A percentile compares a stretch with the other conserved stretches of the same genome.
Evolutionary conservation across 2,797 vertebrate genomes (phyloP).

Genomic region (Acropternis orthonyx): DNA sequence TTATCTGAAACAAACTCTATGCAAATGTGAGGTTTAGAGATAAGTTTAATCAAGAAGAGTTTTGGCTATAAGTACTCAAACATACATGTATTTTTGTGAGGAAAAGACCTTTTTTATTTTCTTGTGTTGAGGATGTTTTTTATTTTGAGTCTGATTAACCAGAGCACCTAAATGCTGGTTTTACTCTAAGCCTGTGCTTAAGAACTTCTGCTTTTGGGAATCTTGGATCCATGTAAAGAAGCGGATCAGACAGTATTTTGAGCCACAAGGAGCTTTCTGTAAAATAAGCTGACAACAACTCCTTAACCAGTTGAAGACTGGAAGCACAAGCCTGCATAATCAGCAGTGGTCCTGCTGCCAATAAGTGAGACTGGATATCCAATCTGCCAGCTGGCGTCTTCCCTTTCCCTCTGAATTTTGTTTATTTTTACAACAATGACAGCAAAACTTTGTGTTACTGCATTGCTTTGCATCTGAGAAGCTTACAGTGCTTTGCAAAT

Average conservation of each 20-base stretch:
- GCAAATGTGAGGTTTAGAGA: not conserved
- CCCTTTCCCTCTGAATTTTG: constrained; percentile 29
- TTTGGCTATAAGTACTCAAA: not conserved
- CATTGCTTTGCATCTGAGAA: not conserved
- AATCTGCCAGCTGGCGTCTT: constrained; percentile 45
- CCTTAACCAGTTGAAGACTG: constrained; percentile 56
- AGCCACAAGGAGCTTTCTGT: constrained; percentile 24
- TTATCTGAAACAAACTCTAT: not conserved
- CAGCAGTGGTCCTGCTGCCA: constrained; percentile 6
- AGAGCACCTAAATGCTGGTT: not conserved
- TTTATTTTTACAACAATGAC: constrained; percentile 40
- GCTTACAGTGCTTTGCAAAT: not conserved
- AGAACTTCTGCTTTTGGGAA: constrained; percentile 20
- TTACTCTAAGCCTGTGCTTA: constrained; percentile 8
- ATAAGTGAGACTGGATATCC: constrained; percentile 6
- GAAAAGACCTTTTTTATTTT: not conserved
- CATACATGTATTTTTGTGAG: not conserved
- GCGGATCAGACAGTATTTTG: constrained; percentile 44
- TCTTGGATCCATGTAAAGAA: not conserved
- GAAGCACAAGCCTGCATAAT: constrained; percentile 27
- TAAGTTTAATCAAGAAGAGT: not conserved
- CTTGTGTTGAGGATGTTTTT: not conserved
- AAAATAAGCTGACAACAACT: constrained; percentile 58
- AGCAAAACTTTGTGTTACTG: constrained; percentile 13
- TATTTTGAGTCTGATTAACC: not conserved